Base-by-base conservation (phyloP, 2,888 invertebrate genomes). In the Aphodius granarius region DNA sequence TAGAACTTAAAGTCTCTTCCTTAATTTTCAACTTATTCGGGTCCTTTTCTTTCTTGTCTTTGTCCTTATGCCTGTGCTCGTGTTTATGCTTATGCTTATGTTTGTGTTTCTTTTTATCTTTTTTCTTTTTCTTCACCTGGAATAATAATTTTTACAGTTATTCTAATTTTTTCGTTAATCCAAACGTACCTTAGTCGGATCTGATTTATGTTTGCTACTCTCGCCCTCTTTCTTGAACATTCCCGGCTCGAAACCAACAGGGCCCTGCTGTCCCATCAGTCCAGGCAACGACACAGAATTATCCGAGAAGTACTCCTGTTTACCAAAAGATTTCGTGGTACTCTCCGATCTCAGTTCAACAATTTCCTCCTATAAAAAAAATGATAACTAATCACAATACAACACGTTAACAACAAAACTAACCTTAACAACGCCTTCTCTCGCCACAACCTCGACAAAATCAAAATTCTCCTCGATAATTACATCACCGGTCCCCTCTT, bases 81-180 rank as follows among this genome's bases (percentile, higher is more conserved):
- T 90, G 90, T 79, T 91, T 94, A 84, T 95, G 95, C 82, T 95
- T 96, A 84, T 96, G 95, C 84, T 96, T 96, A 83, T 97, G 96
- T 85, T 96, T 97, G 85, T 97, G 96, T 85, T 97, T 97, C 87
- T 96, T 92, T 83, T 93, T 94, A 82, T 94, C 92, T 81, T 94
- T 94, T 70, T 94, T 92, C 82, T 94, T 94, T 85, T 94, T 93
- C 87, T 93, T 92, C 18, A 80, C 75, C 73, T 81, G 73, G 3
- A 75, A 72, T 15, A 43, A 43, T 9, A n/a, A n/a, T n/a, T n/a
- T n/a, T n/a, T n/a, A n/a, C n/a, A n/a, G n/a, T n/a, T n/a, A n/a
- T 43, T 43, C 43, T 43, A 2, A 43, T 43, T 1, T 6, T 4
- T 23, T 4, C 9, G 20, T 17, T 22, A 9, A 2, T 0, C 1